These are phyloP conservation scores for Synodontis membranacea DNA, from an alignment of 2,113 vertebrate genomes.

Conservation along the genomic window DNA sequence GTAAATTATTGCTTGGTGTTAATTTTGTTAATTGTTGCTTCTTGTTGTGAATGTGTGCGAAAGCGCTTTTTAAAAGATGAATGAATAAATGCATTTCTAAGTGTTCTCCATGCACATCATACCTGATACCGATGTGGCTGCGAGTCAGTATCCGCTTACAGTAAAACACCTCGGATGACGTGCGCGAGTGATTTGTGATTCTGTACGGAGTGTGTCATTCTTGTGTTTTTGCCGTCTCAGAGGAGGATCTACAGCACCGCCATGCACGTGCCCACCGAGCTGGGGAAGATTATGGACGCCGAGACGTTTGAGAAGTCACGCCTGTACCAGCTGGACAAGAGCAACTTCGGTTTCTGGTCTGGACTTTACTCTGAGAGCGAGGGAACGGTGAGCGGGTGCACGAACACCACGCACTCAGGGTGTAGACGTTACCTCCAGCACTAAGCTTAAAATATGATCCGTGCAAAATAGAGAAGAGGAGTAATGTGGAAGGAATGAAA, in stretches of 20 bases:
- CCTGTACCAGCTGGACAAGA: constrained; percentile 97
- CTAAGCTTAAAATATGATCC: neutral
- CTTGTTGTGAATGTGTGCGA: no score
- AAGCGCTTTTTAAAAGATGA: no score
- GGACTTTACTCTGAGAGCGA: constrained; percentile 94
- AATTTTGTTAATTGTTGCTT: no score
- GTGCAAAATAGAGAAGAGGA: neutral
- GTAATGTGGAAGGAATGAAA: neutral
- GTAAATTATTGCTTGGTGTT: no score
- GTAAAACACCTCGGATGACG: no score
- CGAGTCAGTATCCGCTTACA: no score
- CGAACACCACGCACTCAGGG: neutral
- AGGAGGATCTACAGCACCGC: constrained; percentile 86
- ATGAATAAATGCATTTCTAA: no score
- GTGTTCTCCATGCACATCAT: no score
- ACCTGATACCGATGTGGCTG: no score
- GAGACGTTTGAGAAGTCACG: constrained; percentile 98
- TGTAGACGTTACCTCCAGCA: neutral
- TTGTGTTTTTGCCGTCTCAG: constrained; percentile 63
- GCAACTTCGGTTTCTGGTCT: constrained; percentile 98
- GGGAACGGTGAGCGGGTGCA: constrained; percentile 83
- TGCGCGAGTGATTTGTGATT: no score
- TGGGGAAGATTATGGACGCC: constrained; percentile 94
- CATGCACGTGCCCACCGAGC: constrained; percentile 84
- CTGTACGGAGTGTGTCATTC: no score